These are phyloP conservation scores for Antheraea assamensis DNA, from an alignment of 2,888 invertebrate species.

Conservation along the genomic window DNA sequence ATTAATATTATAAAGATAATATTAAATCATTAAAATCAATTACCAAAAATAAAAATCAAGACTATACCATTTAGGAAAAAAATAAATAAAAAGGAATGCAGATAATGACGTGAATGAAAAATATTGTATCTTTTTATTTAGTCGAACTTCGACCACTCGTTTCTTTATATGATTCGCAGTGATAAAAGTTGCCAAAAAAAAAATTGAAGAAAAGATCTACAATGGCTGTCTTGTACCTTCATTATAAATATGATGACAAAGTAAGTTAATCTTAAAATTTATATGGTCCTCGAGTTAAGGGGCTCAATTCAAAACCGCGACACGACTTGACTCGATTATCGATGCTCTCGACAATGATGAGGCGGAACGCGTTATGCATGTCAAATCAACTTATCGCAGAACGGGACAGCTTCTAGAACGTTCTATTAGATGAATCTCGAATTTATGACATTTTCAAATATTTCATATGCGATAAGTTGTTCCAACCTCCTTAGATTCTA, in stretches of 20 bases:
- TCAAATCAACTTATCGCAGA: conserved; percentile 22
- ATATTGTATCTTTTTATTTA: too few relatives aligned
- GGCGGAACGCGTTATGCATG: conserved; percentile 21
- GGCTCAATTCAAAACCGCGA: conserved; percentile 24
- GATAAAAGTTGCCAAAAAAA: too few relatives aligned
- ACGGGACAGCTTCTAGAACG: conserved; percentile 17
- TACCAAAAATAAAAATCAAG: too few relatives aligned
- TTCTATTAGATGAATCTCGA: conserved; percentile 9
- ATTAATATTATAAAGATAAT: too few relatives aligned
- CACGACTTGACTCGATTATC: conserved; percentile 24
- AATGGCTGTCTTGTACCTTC: background rate
- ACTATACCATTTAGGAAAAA: too few relatives aligned
- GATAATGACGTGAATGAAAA: too few relatives aligned
- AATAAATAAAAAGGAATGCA: too few relatives aligned
- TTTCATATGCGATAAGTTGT: background rate
- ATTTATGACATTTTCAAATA: conserved; percentile 1
- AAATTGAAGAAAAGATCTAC: background rate
- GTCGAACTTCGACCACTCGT: too few relatives aligned
- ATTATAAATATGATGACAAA: conserved; percentile 4
- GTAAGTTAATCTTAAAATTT: conserved; percentile 1
- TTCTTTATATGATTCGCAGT: too few relatives aligned
- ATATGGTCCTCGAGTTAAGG: conserved; percentile 9
- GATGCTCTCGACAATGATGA: conserved; percentile 22
- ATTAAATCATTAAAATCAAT: too few relatives aligned
- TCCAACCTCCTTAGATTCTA: background rate